Evolutionary conservation across 2,888 invertebrate genomes (phyloP).

Genomic region (Panopea generosa): DNA sequence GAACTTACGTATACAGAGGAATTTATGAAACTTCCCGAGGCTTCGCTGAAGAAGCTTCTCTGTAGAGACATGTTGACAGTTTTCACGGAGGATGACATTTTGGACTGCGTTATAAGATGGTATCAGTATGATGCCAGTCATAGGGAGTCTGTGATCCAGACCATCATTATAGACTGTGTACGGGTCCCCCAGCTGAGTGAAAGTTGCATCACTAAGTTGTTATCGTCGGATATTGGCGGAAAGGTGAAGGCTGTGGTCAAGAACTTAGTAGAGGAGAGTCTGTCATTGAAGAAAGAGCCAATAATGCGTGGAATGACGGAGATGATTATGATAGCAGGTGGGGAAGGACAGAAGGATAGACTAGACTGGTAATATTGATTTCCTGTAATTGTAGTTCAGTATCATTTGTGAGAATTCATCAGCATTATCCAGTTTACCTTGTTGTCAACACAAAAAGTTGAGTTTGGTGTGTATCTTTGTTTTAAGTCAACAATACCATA

Average conservation of each 20-base stretch:
- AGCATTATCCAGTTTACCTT: no score
- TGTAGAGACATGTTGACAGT: conserved; percentile 95
- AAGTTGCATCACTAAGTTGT: no score
- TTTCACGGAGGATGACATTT: conserved; percentile 92
- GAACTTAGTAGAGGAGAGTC: background rate
- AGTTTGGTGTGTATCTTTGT: no score
- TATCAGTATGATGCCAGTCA: conserved; percentile 89
- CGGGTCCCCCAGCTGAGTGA: no score
- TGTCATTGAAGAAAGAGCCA: no score
- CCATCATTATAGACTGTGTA: conserved; percentile 87
- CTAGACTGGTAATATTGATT: no score
- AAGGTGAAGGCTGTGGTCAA: conserved; percentile 22
- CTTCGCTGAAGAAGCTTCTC: conserved; percentile 91
- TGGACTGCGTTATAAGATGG: conserved; percentile 93
- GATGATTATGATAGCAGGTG: conserved; percentile 8
- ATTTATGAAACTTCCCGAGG: conserved; percentile 90
- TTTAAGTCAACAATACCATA: no score
- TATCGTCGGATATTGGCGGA: no score
- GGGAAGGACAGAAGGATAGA: background rate
- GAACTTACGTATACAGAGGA: conserved; percentile 93
- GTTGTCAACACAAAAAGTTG: no score
- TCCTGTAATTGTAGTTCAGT: no score
- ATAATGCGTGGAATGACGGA: conserved; percentile 4
- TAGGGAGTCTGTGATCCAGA: conserved; percentile 89
- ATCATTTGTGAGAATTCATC: no score